Evolutionary conservation across 2,113 vertebrate genomes (phyloP).

Genomic region (Riparia riparia): DNA sequence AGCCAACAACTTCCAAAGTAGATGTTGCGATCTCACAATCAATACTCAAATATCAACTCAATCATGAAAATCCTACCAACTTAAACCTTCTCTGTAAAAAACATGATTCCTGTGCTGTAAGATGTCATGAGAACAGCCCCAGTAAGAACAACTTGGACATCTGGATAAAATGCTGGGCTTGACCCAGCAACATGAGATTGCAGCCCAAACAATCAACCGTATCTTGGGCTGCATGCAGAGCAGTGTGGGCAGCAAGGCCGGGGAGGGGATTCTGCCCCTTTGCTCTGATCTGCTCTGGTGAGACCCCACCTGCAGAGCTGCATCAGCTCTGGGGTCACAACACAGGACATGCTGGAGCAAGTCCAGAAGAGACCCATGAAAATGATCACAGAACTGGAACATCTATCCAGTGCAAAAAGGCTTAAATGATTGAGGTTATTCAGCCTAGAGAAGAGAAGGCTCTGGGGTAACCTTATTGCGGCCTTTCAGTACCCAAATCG

Average conservation of each 20-base stretch:
- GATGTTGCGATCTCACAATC: neutral
- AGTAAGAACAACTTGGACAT: neutral
- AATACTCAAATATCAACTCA: neutral
- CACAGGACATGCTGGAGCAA: neutral
- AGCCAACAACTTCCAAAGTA: neutral
- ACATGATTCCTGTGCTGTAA: neutral
- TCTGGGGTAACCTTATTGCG: neutral
- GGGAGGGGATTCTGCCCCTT: neutral
- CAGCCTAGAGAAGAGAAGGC: neutral
- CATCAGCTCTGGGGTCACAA: neutral
- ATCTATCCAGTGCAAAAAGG: neutral
- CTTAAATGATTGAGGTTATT: neutral
- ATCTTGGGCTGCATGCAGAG: neutral
- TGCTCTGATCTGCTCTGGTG: neutral
- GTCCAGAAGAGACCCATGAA: neutral
- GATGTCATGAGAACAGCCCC: neutral
- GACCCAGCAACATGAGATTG: accelerated
- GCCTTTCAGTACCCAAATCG: neutral
- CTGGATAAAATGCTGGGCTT: neutral
- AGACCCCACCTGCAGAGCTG: neutral
- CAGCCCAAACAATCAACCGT: neutral
- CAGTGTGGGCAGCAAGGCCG: accelerated
- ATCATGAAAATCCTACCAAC: neutral
- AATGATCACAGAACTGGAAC: neutral
- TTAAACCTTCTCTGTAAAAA: neutral